Conservation (phyloP, 2,888 invertebrate genomes). For the Lamellibrachia satsuma region DNA sequence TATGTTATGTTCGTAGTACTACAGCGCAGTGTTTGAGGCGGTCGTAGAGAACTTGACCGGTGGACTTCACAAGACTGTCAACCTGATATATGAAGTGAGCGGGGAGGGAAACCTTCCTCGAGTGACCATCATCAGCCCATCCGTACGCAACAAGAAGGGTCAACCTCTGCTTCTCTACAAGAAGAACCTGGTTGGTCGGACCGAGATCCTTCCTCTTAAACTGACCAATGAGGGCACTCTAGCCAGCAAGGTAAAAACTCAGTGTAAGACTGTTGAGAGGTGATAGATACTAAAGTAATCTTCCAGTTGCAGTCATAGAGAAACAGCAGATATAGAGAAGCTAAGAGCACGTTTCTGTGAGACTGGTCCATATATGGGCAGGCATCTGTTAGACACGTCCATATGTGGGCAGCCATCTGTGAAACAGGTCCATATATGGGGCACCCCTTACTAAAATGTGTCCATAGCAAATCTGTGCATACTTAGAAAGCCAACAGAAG, state of each 20-base stretch:
- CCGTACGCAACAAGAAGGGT: constrained; percentile 63
- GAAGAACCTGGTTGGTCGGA: constrained; percentile 56
- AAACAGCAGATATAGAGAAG: too few species aligned
- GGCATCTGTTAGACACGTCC: not conserved
- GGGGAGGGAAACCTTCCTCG: constrained; percentile 66
- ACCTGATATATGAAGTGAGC: constrained; percentile 61
- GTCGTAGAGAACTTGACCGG: constrained; percentile 51
- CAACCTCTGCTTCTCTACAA: constrained; percentile 64
- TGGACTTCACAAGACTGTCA: constrained; percentile 58
- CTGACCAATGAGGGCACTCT: constrained; percentile 64
- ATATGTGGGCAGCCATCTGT: not conserved
- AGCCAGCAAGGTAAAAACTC: constrained; percentile 60
- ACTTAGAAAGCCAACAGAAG: not conserved
- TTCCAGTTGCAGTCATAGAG: not conserved
- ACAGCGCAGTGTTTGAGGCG: constrained; percentile 62
- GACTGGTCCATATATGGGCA: not conserved
- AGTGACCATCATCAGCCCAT: constrained; percentile 60
- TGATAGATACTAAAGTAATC: not conserved
- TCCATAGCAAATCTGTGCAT: not conserved
- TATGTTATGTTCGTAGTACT: constrained; percentile 49
- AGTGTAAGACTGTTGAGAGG: not conserved
- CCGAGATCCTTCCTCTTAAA: constrained; percentile 57
- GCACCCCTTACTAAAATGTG: not conserved
- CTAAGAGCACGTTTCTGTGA: not conserved
- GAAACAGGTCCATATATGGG: not conserved